A percentile compares a stretch with the other conserved stretches of the same genome.
Conservation (phyloP, 35 echinoderm and acorn worm species). For the Nesometra sesokonis region DNA sequence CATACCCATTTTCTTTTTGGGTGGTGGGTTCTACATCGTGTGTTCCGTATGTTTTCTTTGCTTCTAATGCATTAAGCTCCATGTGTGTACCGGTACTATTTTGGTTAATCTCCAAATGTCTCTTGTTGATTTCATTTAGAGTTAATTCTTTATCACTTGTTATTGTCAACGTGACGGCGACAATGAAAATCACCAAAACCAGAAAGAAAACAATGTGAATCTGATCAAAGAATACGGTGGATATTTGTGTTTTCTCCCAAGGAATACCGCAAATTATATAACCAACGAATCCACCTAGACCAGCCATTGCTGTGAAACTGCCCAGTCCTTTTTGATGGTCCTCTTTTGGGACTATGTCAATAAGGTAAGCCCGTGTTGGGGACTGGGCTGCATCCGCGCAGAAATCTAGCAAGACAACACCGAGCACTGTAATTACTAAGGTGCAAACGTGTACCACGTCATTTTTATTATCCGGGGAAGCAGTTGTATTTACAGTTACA, state of each 20-base stretch:
- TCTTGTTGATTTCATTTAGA: slow-evolving; percentile 30
- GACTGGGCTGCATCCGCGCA: slow-evolving; percentile 90
- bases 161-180: slow-evolving; percentile 62
- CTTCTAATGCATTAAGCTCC: slow-evolving; percentile 47
- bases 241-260: slow-evolving; percentile 37
- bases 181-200: slow-evolving; percentile 63
- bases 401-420: slow-evolving; percentile 81
- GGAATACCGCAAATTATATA: slow-evolving; percentile 88
- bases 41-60: slow-evolving; percentile 65
- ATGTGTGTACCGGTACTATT: slow-evolving; percentile 20
- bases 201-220: slow-evolving; percentile 51
- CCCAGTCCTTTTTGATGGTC: slow-evolving; percentile 81
- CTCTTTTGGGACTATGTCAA: slow-evolving; percentile 69
- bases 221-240: slow-evolving; percentile 44
- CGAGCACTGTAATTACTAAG: slow-evolving; percentile 63
- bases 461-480: neutral
- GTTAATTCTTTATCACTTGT: slow-evolving; percentile 78
- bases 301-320: slow-evolving; percentile 93
- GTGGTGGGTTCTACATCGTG: neutral
- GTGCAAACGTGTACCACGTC: slow-evolving; percentile 50
- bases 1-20: neutral
- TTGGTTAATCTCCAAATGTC: slow-evolving; percentile 10
- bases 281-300: slow-evolving; percentile 78
- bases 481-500: neutral
- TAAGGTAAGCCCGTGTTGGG: slow-evolving; percentile 77